Evolutionary conservation across 1,140 invertebrate species (phyloP), one percentile per base, ranked within the genome.

Genomic region (Cydia strobilella): DNA sequence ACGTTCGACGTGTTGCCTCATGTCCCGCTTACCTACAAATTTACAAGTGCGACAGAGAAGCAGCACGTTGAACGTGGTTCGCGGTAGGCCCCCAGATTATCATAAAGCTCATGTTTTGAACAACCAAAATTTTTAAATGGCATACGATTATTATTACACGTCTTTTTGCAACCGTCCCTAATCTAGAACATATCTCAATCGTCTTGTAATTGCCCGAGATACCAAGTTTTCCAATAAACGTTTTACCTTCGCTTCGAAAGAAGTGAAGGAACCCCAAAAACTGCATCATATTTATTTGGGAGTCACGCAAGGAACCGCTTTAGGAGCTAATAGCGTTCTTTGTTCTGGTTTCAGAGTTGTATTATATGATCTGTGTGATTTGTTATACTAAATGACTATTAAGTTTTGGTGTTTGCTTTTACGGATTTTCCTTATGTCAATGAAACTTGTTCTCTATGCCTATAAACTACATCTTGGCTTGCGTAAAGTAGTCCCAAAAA

Each of bases 351-450:
- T 23, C 54, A 23, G 20, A 54, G 51, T 20, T 18, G 15, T 31
- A 31, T 51, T 13, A n/a, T 5, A 59, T 59, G 54, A 59, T 59
- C 54, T 59, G 54, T 59, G 54, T 59, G 9, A 59, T 59, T 59
- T 59, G 54, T 59, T 59, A 12, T 12, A 59, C 20, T 20, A 23
- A 23, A 59, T 59, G 20, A 59, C 20, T 23, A 23, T 59, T 59
- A 7, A 23, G 54, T 12, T 20, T 5, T 7, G n/a, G 3, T 51
- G 15, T 45, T 51, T 18, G 51, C 5, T 2, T 18, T 18, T 7
- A 3, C 12, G 13, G 3, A 4, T 13, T 45, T 13, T 15, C 42
- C 13, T 54, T 5, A 18, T 54, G n/a, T 54, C 5, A 20, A 59
- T 23, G 6, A 23, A 23, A 59, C 51, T 42, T 2, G 2, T 39